Percentiles rank a stretch among this genome's conserved stretches.
Evolutionary conservation across 2,888 invertebrate species (phyloP).

Genomic region (Melieria omissa): DNA sequence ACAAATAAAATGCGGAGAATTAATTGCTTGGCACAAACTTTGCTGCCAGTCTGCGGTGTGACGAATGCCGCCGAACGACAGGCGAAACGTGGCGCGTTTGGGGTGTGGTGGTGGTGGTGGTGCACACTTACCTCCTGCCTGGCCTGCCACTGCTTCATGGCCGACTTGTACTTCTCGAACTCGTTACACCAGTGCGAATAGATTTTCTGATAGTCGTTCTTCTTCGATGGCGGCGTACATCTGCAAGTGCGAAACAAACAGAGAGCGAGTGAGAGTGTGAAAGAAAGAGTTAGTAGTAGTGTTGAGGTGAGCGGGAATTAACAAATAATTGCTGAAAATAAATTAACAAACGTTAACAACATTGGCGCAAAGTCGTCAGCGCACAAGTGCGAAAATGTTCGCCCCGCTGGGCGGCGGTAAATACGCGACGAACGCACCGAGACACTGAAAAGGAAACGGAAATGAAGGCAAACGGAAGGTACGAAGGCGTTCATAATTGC

Average conservation of each 20-base stretch:
- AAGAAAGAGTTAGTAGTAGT: not conserved
- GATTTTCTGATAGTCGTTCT: conserved; percentile 92
- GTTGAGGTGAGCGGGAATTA: conserved; percentile 31
- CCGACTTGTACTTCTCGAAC: conserved; percentile 96
- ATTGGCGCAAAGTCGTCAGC: conserved; percentile 6
- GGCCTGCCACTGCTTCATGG: conserved; percentile 94
- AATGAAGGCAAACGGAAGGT: conserved; percentile 45
- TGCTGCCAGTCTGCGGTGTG: too few species aligned
- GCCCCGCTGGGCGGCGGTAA: not conserved
- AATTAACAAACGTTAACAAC: conserved; percentile 36
- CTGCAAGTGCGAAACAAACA: conserved; percentile 57
- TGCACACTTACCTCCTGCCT: conserved; percentile 88
- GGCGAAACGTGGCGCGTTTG: too few species aligned
- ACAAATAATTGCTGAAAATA: conserved; percentile 41
- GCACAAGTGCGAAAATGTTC: conserved; percentile 20
- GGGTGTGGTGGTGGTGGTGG: not conserved
- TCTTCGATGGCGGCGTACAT: conserved; percentile 89
- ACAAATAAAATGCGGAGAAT: too few species aligned
- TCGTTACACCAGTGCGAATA: conserved; percentile 99
- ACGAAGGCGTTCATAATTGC: conserved; percentile 47
- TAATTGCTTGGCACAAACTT: too few species aligned
- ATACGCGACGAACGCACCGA: not conserved
- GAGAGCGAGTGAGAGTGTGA: not conserved
- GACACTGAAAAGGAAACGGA: conserved; percentile 42
- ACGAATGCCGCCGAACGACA: too few species aligned